Evolutionary conservation across 2,888 invertebrate genomes (phyloP), one percentile per base, ranked within the genome.

Genomic region (Drosophila greeni): DNA sequence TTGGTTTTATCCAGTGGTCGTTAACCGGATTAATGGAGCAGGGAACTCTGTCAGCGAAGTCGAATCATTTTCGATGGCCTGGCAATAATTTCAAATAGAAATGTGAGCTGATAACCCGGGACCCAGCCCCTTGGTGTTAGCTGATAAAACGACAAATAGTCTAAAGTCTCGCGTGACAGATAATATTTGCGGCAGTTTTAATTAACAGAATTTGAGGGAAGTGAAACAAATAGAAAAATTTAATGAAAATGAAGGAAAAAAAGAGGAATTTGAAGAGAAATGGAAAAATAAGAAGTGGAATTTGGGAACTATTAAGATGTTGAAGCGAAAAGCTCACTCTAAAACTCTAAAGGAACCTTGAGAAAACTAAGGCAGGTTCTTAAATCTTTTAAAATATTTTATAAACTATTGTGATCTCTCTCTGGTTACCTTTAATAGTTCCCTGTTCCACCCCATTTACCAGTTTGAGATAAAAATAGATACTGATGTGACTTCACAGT

Each of bases 141-240:
- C 54, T 61, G 67, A 69, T 66, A 60, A 45, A 66, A 36, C 33
- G 31, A 20, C 29, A 34, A 34, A 66, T 43, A 43, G 29, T 51
- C 59, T 18, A 45, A 51, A 60, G 49, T 40, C 34, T 70, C 29
- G 66, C 65, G 66, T 69, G 70, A 66, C 70, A 70, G 81, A 80
- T 79, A 79, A 76, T 61, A 52, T 53, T 9, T 72, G 64, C n/a
- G 45, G 37, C 36, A 39, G 37, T 57, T 75, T 80, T 80, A 78
- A 78, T 78, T 78, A 76, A 76, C 33, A 39, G 64, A 72, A 68
- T 62, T 77, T 47, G 67, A 36, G 12, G 34, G 47, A 61, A 71
- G 68, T 42, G 42, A 42, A 26, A 26, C 23, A 2, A 26, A 26
- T 6, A 16, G 11, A 11, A 23, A 2, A 70, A 68, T 62, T 77